Evolutionary conservation across 2,113 vertebrate species (phyloP), one percentile per base, ranked within the genome.

Genomic region (Leptosomus discolor): DNA sequence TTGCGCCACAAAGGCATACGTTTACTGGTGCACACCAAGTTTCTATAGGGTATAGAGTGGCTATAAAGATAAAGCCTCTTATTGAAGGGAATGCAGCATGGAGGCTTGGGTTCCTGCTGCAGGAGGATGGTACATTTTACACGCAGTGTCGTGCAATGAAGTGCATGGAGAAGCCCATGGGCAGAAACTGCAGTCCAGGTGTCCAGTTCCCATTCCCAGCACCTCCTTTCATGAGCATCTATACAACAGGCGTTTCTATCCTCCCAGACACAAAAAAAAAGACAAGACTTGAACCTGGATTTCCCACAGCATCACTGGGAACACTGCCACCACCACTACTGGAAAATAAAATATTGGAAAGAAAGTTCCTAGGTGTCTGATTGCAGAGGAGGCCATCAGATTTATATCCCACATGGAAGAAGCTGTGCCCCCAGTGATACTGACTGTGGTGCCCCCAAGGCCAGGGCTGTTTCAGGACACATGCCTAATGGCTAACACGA

Each of bases 401-500:
- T 60, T 84, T 22, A 9, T 17, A 24, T n/a, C 41, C 76, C 56
- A 2, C 17, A 8, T 5, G 41, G 50, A 50, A 93, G 58, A 32
- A 63, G 41, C 11, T 81, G n/a, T 67, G 60, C 78, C 32, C n/a
- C 68, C 51, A 41, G 48, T n/a, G 67, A 63, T 3, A 30, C 32
- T 70, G 50, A 32, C 26, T 2, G 9, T 2, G 8, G 15, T 85
- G n/a, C n/a, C 56, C 48, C 48, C 67, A 37, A 67, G 65, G 32
- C 12, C 24, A 34, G 43, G 7, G 19, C 41, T 41, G 60, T 45
- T 70, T 54, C 56, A 71, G 86, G 26, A 71, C 53, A 48, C 12
- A 2, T 2, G 5, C 20, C 60, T 53, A 7, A 46, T 3, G 3
- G 20, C 39, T 56, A 16, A 63, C 0, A 1, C 2, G 46, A 92